Evolutionary conservation across 2,113 vertebrate genomes (phyloP).

Genomic region (Zapus hudsonius): DNA sequence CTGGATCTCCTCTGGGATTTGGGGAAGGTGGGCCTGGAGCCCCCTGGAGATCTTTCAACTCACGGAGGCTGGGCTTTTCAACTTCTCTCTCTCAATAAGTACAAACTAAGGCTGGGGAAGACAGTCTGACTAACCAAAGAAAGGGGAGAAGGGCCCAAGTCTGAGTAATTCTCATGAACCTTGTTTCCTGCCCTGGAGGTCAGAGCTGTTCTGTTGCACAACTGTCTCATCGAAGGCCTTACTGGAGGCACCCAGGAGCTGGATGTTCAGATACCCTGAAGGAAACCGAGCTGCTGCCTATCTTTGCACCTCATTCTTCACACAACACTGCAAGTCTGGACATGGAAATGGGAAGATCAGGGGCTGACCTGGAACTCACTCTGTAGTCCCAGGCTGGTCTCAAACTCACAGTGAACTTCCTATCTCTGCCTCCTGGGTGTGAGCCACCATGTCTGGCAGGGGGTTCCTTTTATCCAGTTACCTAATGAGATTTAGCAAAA

Average conservation of each 20-base stretch:
- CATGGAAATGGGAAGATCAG: background rate
- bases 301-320: background rate
- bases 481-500: constrained; percentile 10
- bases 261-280: background rate
- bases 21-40: background rate
- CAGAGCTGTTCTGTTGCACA: background rate
- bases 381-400: too few relatives aligned
- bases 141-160: background rate
- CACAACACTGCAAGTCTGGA: background rate
- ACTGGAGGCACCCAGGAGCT: background rate
- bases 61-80: background rate
- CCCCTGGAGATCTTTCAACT: background rate
- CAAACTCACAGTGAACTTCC: too few relatives aligned
- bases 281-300: background rate
- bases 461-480: background rate
- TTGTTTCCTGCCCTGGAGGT: background rate
- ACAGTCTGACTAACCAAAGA: constrained; percentile 38
- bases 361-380: too few relatives aligned
- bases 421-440: too few relatives aligned
- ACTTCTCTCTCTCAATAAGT: constrained; percentile 10
- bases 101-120: constrained; percentile 27
- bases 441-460: too few relatives aligned
- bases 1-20: background rate
- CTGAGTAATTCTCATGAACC: background rate
- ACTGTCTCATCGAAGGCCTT: background rate